These are phyloP conservation scores for Lordiphosa mommai DNA, from an alignment of 1,140 invertebrate species.

Conservation along the genomic window DNA sequence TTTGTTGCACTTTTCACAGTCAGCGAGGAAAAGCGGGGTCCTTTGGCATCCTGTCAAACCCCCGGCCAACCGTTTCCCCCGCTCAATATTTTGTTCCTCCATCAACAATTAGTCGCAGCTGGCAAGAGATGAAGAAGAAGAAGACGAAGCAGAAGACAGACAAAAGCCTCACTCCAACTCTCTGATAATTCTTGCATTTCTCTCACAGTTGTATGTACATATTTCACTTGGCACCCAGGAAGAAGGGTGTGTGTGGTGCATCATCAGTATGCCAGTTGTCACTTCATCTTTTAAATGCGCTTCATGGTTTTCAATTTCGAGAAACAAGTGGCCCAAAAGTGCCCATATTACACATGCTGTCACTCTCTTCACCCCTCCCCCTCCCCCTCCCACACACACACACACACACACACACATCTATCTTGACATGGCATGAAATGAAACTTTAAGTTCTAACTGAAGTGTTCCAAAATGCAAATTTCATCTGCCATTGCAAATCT, in stretches of 20 bases:
- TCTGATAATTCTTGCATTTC: not conserved
- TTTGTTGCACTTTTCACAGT: conserved; percentile 71
- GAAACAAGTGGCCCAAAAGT: conserved; percentile 54
- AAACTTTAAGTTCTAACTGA: no score
- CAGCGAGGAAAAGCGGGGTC: conserved; percentile 21
- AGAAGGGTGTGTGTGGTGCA: conserved; percentile 12
- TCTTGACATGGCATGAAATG: conserved; percentile 2
- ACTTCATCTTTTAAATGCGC: conserved; percentile 67
- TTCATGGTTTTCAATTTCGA: conserved; percentile 55
- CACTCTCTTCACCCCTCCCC: not conserved
- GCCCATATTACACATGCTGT: conserved; percentile 34
- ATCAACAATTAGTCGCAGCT: conserved; percentile 56
- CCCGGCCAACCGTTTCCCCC: not conserved
- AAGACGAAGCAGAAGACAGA: conserved; percentile 35
- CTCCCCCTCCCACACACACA: not conserved
- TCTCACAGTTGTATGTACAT: conserved; percentile 47
- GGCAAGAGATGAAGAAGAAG: conserved; percentile 18
- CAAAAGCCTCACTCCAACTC: conserved; percentile 26
- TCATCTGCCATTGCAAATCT: no score
- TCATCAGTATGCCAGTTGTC: conserved; percentile 59
- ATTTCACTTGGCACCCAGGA: conserved; percentile 61
- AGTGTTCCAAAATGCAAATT: no score
- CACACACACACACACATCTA: conserved; percentile 5
- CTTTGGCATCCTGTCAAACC: conserved; percentile 33
- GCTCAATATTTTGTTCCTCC: conserved; percentile 12